phyloP scores from a whole-genome alignment of 2,888 invertebrate genomes.

The Rhamnusium bicolor region DNA sequence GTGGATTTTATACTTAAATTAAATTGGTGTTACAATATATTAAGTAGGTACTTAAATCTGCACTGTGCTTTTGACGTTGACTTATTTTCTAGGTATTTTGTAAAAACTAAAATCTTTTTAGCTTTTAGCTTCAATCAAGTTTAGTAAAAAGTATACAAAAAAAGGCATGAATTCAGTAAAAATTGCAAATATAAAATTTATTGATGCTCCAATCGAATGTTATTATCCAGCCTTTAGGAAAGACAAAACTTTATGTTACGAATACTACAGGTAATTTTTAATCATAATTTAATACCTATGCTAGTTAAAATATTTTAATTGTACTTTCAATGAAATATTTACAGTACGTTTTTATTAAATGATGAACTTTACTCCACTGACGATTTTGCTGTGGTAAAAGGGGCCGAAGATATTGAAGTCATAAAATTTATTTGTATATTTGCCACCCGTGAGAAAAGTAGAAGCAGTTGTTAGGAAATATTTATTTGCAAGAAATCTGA shows the following conservation, averaged over 20 bases:
- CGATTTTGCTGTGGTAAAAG: conserved; percentile 14
- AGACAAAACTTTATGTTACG: background rate
- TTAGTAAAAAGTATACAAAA: background rate
- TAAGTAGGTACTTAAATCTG: no score
- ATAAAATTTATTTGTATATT: conserved; percentile 35
- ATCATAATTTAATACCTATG: no score
- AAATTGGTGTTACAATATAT: no score
- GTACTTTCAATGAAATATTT: background rate
- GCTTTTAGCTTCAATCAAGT: no score
- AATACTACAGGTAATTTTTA: conserved; percentile 28
- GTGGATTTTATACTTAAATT: no score
- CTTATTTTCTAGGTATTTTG: no score
- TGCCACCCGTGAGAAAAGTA: conserved; percentile 16
- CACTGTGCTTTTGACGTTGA: no score
- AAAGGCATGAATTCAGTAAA: conserved; percentile 8
- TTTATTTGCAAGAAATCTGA: conserved; percentile 47
- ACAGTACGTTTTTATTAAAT: conserved; percentile 3
- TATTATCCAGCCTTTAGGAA: conserved; percentile 23
- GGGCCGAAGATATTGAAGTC: background rate
- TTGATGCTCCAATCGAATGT: conserved; percentile 9
- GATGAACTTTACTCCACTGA: background rate
- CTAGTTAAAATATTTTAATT: background rate
- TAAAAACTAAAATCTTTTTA: no score
- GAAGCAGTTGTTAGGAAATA: conserved; percentile 49
- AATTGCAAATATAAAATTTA: background rate